These are phyloP conservation scores for Puffinus mauretanicus DNA, from an alignment of 2,113 vertebrate genomes.

Conservation along the genomic window DNA sequence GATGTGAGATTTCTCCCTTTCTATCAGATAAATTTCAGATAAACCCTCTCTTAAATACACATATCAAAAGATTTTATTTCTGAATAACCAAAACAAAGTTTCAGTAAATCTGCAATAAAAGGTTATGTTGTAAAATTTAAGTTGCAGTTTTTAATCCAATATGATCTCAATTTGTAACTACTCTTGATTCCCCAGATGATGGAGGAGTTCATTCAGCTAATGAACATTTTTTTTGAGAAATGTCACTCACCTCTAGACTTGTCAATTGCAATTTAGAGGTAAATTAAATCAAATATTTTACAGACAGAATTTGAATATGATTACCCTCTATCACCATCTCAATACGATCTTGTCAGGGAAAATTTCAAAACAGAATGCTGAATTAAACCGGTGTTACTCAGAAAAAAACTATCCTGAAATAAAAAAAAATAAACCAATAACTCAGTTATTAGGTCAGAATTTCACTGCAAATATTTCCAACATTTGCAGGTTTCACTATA, in stretches of 20 bases:
- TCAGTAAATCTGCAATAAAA: not conserved
- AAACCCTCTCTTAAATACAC: not conserved
- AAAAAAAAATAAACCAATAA: not conserved
- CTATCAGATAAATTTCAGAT: not conserved
- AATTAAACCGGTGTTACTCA: not conserved
- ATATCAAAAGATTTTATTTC: not conserved
- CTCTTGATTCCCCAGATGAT: not conserved
- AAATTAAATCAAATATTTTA: constrained; percentile 32
- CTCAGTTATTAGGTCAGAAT: not conserved
- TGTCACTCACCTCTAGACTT: not conserved
- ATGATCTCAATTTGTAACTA: not conserved
- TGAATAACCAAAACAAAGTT: not conserved
- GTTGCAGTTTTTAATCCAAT: not conserved
- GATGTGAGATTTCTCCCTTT: not conserved
- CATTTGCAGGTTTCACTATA: not conserved
- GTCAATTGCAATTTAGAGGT: not conserved
- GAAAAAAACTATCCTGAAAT: not conserved
- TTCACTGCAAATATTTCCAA: not conserved
- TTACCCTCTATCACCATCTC: not conserved
- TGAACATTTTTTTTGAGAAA: not conserved
- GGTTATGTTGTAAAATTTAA: not conserved
- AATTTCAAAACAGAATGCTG: not conserved
- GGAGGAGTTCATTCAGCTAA: not conserved
- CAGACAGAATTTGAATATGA: not conserved
- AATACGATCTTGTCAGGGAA: not conserved